Percentiles rank a stretch among this genome's conserved stretches.
Evolutionary conservation across 2,113 vertebrate species (phyloP).

Genomic region (Rhynchomys soricoides): DNA sequence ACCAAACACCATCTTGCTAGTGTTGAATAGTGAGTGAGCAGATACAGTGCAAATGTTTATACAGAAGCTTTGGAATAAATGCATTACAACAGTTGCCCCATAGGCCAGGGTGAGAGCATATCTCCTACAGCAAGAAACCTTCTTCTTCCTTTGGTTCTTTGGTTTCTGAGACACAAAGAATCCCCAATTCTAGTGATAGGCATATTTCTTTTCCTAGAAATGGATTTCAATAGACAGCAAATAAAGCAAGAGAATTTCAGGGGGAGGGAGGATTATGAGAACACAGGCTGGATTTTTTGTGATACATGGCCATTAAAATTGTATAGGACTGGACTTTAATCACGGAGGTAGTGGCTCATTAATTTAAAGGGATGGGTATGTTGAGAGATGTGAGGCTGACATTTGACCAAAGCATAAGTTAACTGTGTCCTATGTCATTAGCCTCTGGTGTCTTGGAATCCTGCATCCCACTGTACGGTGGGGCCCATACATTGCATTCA

Average conservation of each 20-base stretch:
- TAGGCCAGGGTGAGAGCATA: neutral
- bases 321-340: neutral
- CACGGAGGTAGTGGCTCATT: neutral
- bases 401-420: neutral
- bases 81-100: neutral
- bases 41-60: neutral
- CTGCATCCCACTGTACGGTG: neutral
- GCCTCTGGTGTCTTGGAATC: neutral
- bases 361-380: neutral
- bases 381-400: neutral
- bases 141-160: neutral
- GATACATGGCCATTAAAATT: neutral
- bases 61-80: neutral
- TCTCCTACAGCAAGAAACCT: neutral
- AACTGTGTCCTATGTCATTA: neutral
- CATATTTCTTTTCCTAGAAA: neutral
- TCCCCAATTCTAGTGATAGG: neutral
- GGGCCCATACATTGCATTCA: neutral
- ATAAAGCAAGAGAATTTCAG: neutral
- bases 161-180: conserved; percentile 28
- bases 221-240: neutral
- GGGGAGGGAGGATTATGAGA: neutral
- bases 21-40: neutral
- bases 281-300: neutral
- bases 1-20: neutral